Conservation (phyloP, 2,113 vertebrate genomes). For the Albula goreensis region DNA sequence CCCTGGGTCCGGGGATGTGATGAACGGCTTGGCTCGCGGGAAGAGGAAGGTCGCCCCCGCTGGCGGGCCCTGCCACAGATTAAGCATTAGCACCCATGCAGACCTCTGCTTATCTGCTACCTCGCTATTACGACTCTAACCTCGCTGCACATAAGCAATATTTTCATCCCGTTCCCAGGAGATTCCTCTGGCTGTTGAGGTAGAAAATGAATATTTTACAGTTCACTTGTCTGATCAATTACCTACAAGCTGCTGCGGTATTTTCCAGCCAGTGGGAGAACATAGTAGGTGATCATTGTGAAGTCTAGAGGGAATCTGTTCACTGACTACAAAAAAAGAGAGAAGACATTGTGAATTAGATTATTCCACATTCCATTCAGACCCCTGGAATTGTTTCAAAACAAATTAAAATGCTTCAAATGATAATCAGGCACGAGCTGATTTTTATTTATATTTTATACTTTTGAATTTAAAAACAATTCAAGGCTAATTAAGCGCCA, state of each 20-base stretch:
- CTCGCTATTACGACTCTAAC: constrained; percentile 76
- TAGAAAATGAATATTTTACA: constrained; percentile 99
- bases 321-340: constrained; percentile 71
- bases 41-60: constrained; percentile 47
- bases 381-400: constrained; percentile 73
- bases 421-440: constrained; percentile 76
- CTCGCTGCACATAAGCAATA: constrained; percentile 96
- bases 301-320: constrained; percentile 82
- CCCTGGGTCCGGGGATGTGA: constrained; percentile 66
- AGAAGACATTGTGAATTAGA: constrained; percentile 69
- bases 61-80: constrained; percentile 51
- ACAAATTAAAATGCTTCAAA: constrained; percentile 81
- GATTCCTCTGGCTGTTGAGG: constrained; percentile 99
- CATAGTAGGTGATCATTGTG: constrained; percentile 85
- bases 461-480: constrained; percentile 76
- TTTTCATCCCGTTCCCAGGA: constrained; percentile 90
- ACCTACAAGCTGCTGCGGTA: constrained; percentile 99
- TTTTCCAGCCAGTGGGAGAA: constrained; percentile 89
- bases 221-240: constrained; percentile 99
- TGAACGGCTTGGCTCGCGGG: constrained; percentile 71
- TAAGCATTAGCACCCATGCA: constrained; percentile 73
- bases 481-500: constrained; percentile 72
- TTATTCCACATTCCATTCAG: constrained; percentile 73
- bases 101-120: constrained; percentile 80
- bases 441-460: constrained; percentile 41